phyloP scores from a whole-genome alignment of 2,888 invertebrate genomes.

The Pogonocherus hispidulus region DNA sequence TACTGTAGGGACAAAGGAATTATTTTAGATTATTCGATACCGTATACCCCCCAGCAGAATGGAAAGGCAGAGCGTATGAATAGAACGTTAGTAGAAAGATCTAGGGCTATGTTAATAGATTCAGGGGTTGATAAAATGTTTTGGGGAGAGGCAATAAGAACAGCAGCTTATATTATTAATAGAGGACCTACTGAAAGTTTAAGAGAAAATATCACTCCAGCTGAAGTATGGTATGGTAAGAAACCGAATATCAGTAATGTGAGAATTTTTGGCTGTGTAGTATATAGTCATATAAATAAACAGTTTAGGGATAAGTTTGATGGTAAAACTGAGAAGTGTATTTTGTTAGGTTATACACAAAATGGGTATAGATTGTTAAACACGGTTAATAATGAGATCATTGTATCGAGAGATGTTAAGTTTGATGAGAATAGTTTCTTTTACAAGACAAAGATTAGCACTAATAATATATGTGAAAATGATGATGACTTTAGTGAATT shows the following conservation, averaged over 20 bases:
- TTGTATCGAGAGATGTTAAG: conserved; percentile 40
- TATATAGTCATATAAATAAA: conserved; percentile 3
- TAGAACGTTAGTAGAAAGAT: conserved; percentile 31
- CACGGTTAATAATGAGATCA: conserved; percentile 30
- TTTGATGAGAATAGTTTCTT: conserved; percentile 41
- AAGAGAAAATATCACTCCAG: not conserved
- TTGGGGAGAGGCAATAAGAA: conserved; percentile 3
- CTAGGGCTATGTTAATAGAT: conserved; percentile 27
- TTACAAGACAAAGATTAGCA: conserved; percentile 15
- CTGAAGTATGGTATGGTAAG: conserved; percentile 3
- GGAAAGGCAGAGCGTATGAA: conserved; percentile 26
- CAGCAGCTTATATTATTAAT: not conserved
- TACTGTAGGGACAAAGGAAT: conserved; percentile 57
- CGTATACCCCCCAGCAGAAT: conserved; percentile 25
- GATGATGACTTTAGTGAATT: not conserved
- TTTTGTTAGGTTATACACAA: conserved; percentile 39
- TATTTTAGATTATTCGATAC: conserved; percentile 60
- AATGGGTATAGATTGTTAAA: conserved; percentile 42
- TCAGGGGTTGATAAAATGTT: not conserved
- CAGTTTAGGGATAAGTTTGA: conserved; percentile 21
- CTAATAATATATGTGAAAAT: not conserved
- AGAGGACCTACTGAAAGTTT: not conserved
- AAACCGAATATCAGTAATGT: not conserved
- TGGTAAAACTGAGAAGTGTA: conserved; percentile 38
- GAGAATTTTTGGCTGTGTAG: conserved; percentile 3